Conservation (phyloP, 2,888 invertebrate species). For the Endotricha flammealis region DNA sequence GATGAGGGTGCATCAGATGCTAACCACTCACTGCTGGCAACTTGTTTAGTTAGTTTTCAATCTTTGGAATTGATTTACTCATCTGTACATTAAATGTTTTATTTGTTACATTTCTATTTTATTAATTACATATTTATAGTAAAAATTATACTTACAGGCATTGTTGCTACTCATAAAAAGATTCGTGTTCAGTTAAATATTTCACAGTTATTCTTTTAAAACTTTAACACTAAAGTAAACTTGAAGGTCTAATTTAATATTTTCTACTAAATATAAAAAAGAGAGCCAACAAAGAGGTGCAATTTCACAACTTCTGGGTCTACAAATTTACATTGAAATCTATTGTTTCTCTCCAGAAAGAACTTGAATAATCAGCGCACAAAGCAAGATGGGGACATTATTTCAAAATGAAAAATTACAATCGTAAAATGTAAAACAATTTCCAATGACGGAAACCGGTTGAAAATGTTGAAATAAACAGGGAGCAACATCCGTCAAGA, state of each 20-base stretch:
- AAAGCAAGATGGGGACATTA: constrained; percentile 5
- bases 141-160: no score
- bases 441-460: constrained; percentile 25
- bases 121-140: no score
- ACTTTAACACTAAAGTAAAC: not conserved
- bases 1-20: constrained; percentile 1
- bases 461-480: constrained; percentile 38
- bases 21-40: constrained; percentile 10
- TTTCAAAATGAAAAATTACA: constrained; percentile 14
- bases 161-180: no score
- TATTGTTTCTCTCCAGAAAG: not conserved
- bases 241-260: not conserved
- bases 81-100: no score
- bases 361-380: constrained; percentile 1
- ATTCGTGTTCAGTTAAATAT: no score
- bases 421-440: constrained; percentile 29
- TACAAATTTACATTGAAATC: not conserved
- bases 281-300: not conserved
- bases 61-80: no score
- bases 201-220: no score
- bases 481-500: constrained; percentile 56
- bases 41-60: constrained; percentile 15
- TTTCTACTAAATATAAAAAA: not conserved
- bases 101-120: no score
- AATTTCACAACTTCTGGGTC: not conserved